Evolutionary conservation across 2,888 invertebrate species (phyloP), one percentile per base, ranked within the genome.

Genomic region (Endotricha flammealis): DNA sequence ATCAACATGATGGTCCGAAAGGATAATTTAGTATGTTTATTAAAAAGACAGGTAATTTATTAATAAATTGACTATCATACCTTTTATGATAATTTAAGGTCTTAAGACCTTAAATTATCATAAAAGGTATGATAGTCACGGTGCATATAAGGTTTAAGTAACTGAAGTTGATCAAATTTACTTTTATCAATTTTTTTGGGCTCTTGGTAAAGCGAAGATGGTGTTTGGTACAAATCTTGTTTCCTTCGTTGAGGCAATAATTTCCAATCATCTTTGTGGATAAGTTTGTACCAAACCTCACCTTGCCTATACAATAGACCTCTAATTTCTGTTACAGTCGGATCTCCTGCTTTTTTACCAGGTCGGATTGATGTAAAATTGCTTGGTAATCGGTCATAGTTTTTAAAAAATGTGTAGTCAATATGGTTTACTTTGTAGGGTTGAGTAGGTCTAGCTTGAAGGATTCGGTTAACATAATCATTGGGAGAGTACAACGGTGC

Each of bases 31-130:
- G n/a, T n/a, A n/a, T n/a, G n/a, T n/a, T n/a, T n/a, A n/a, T n/a
- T n/a, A n/a, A n/a, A n/a, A n/a, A n/a, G n/a, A n/a, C n/a, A n/a
- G n/a, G n/a, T n/a, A n/a, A n/a, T n/a, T n/a, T n/a, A n/a, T n/a
- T n/a, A n/a, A n/a, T n/a, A n/a, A n/a, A n/a, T n/a, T n/a, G n/a
- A n/a, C n/a, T n/a, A n/a, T n/a, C n/a, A n/a, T n/a, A n/a, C n/a
- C n/a, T n/a, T n/a, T n/a, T n/a, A n/a, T n/a, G n/a, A n/a, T n/a
- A n/a, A n/a, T n/a, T n/a, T n/a, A n/a, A n/a, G n/a, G n/a, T n/a
- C n/a, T 51, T 31, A 27, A 51, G 44, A 40, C 42, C 48, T 5
- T 45, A 49, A 36, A 49, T 35, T 20, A 41, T 29, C 29, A 16
- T 29, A 29, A 28, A 35, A 36, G 1, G n/a, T 14, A 24, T 36